Base-by-base conservation (phyloP, 2,888 invertebrate species). In the Hirtodrosophila duncani region DNA sequence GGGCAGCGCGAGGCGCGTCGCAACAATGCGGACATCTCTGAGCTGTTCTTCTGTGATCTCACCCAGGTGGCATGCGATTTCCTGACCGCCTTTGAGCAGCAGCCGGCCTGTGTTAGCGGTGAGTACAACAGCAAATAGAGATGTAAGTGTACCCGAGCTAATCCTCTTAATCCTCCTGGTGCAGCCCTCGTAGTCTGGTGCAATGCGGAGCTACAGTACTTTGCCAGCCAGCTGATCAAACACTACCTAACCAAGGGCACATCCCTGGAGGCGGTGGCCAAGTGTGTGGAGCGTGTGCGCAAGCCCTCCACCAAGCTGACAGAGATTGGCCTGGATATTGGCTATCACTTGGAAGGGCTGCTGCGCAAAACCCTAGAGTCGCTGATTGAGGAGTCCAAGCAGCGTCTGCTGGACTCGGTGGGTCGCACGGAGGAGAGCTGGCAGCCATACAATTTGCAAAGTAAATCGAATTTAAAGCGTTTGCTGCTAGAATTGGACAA, bases 191-290 rank as follows among this genome's bases (percentile, higher is more conserved):
- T 97, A 58, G 94, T 97, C 3, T 98, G 98, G 98, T 93, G 94
- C 63, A 94, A 94, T 80, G 90, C 91, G 63, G 95, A 96, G 87
- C 88, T 95, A 48, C 92, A 92, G 72, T 89, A 92, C 72, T 90
- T 96, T 81, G 93, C 93, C 70, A 91, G 92, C 67, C 94, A 94
- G 87, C 89, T 95, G 71, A 92, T 93, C 39, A 94, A 94, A 81
- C 95, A 97, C 87, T 92, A 97, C 36, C 95, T 98, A 83, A 93
- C 94, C 67, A 95, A 96, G 3, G 96, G 97, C 86, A 93, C 95
- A 43, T 91, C 93, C 5, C 87, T 97, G 72, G 92, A 94, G 59
- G 92, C 92, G 1, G 90, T 97, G 42, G 92, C 96, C 3, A 95
- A 95, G 83, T 96, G 96, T 86, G 93, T 97, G 17, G 91, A 92